phyloP scores from a whole-genome alignment of 2,888 invertebrate species.

The Eupithecia subfuscata region DNA sequence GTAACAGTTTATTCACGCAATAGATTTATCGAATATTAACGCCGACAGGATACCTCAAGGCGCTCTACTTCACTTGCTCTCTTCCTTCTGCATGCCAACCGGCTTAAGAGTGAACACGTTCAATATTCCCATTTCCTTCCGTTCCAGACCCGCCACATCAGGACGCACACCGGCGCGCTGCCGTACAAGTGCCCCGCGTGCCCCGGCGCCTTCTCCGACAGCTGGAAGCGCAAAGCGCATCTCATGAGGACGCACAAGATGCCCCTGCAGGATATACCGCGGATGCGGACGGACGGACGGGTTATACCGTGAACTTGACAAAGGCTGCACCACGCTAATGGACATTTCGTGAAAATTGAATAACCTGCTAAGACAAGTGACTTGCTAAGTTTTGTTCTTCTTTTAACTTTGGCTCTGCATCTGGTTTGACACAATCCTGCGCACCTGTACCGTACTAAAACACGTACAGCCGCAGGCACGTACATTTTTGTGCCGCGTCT shows the following conservation, averaged over 20 bases:
- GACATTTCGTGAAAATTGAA: neutral
- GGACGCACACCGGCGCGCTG: slow-evolving; percentile 76
- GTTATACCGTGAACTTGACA: slow-evolving; percentile 22
- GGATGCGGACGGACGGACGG: slow-evolving; percentile 59
- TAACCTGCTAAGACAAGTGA: neutral
- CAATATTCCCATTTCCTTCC: neutral
- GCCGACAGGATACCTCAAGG: neutral
- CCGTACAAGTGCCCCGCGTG: slow-evolving; percentile 74
- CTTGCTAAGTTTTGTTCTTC: no score
- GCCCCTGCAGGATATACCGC: slow-evolving; percentile 67
- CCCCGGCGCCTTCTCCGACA: slow-evolving; percentile 71
- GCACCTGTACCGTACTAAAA: neutral
- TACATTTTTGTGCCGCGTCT: neutral
- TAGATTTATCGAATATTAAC: neutral
- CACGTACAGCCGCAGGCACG: neutral
- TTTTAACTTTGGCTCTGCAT: no score
- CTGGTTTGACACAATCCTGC: no score
- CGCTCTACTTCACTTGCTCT: neutral
- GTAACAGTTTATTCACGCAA: neutral
- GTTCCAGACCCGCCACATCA: slow-evolving; percentile 66
- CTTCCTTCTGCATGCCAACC: neutral
- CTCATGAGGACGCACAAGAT: slow-evolving; percentile 73
- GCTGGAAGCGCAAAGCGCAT: slow-evolving; percentile 79
- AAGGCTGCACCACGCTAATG: neutral
- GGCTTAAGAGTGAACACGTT: neutral